Base-by-base conservation (phyloP, 2,797 vertebrate genomes). In the Sebastes steindachneri region DNA sequence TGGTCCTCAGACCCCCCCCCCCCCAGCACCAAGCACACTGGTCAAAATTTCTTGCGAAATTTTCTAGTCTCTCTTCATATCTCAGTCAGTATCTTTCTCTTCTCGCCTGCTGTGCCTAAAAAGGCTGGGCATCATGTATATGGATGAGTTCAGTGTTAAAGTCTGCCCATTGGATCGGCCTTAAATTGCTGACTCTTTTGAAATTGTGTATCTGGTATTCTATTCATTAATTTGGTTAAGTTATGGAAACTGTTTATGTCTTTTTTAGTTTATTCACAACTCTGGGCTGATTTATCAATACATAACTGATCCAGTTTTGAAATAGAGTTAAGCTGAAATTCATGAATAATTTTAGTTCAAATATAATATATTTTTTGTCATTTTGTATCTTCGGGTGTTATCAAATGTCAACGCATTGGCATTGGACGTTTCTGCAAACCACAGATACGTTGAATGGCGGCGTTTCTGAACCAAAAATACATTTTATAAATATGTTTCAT, bases 141-240 rank as follows among this genome's bases (percentile, higher is more conserved):
- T 76, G 60, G 29, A 71, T 72, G 33, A 33, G 21, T 55, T 71
- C 28, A 66, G 54, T 71, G n/a, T 71, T 66, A n/a, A 75, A 65
- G 53, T 29, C 26, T 4, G 12, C 26, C 35, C 29, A 63, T 33
- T 58, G 59, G 28, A 58, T 28, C n/a, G 7, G 11, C 12, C 26
- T 64, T 19, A 64, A 57, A 35, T 48, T 48, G 65, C 26, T 73
- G 31, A 73, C 31, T 79, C 25, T 37, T 66, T 25, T 68, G 17
- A 37, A 78, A 59, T 25, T 8, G 3, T 51, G 12, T 64, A 26
- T 60, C 23, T 67, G 55, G 37, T 48, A 48, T 48, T 48, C 17
- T 48, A 19, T 29, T n/a, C 17, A 55, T 21, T 37, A 12, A 45
- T 48, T 48, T 19, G 17, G 45, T 26, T 1, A 41, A 54, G 12